These are phyloP conservation scores for Sympetrum striolatum DNA, from an alignment of 2,888 invertebrate genomes.

Conservation along the genomic window DNA sequence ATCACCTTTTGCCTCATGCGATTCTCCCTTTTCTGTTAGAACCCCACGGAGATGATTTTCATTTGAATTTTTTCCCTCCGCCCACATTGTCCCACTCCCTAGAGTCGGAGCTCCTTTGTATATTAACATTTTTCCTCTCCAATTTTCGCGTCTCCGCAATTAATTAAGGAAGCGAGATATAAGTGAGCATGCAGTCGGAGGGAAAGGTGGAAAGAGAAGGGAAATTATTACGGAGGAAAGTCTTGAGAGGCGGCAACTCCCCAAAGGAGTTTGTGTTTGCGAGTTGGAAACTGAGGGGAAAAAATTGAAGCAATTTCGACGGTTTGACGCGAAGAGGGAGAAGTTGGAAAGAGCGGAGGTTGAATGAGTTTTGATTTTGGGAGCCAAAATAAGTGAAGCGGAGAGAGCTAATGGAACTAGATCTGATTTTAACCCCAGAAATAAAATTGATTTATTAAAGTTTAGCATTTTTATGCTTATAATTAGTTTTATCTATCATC, in stretches of 20 bases:
- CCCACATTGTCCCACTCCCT: background rate
- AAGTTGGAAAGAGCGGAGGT: background rate
- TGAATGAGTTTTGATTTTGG: background rate
- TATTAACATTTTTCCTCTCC: slow-evolving; percentile 13
- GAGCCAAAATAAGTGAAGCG: background rate
- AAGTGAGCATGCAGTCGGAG: slow-evolving; percentile 44
- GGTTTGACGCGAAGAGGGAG: background rate
- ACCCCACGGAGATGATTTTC: background rate
- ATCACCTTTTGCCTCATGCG: background rate
- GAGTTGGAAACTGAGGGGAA: background rate
- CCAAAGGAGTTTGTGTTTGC: background rate
- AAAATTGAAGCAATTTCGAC: background rate
- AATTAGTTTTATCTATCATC: too few species aligned
- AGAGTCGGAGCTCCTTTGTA: background rate
- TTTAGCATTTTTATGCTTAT: too few species aligned
- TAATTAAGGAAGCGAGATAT: slow-evolving; percentile 39
- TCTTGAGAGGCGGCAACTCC: background rate
- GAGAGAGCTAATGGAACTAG: background rate
- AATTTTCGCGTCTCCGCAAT: background rate
- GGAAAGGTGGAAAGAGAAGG: slow-evolving; percentile 55
- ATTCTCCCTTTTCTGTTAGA: background rate
- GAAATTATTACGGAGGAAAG: background rate
- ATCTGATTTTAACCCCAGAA: too few species aligned
- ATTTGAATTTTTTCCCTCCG: background rate
- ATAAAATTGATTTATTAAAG: too few species aligned